Evolutionary conservation across 2,888 invertebrate species (phyloP).

Genomic region (Amblyteles armatorius): DNA sequence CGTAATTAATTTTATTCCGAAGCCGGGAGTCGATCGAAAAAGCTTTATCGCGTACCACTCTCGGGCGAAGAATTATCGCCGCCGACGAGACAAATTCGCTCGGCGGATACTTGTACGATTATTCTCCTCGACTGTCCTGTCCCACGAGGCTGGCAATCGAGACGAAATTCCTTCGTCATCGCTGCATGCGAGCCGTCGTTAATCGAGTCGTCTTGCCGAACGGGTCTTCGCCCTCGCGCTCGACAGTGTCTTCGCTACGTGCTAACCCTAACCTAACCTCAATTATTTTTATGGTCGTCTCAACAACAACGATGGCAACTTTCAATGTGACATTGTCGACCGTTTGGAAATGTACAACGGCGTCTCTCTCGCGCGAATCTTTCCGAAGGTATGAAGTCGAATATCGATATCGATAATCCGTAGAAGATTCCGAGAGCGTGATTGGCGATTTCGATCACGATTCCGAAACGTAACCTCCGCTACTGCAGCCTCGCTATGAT

Average conservation of each 20-base stretch:
- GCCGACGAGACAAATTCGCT: not conserved
- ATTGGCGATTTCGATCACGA: conserved; percentile 62
- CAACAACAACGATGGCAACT: not conserved
- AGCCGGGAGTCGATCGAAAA: not conserved
- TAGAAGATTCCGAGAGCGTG: conserved; percentile 9
- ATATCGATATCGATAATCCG: not conserved
- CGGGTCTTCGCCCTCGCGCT: conserved; percentile 30
- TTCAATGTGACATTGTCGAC: not conserved
- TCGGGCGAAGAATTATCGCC: conserved; percentile 2
- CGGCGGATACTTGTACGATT: not conserved
- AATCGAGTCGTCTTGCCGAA: conserved; percentile 55
- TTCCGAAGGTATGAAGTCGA: conserved; percentile 10
- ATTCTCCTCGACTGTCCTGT: conserved; percentile 23
- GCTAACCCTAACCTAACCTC: not conserved
- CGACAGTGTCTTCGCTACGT: conserved; percentile 25
- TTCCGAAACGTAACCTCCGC: conserved; percentile 32
- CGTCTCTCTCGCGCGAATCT: not conserved
- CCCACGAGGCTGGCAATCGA: conserved; percentile 40
- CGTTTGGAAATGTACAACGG: not conserved
- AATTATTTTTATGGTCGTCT: conserved; percentile 10
- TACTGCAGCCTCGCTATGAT: conserved; percentile 46
- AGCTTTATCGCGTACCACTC: not conserved
- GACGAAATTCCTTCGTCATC: conserved; percentile 54
- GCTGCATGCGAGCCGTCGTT: conserved; percentile 44
- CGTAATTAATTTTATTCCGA: not conserved